A percentile compares a stretch with the other conserved stretches of the same genome.
phyloP scores from a whole-genome alignment of 2,113 vertebrate species.

The Cromileptes altivelis region DNA sequence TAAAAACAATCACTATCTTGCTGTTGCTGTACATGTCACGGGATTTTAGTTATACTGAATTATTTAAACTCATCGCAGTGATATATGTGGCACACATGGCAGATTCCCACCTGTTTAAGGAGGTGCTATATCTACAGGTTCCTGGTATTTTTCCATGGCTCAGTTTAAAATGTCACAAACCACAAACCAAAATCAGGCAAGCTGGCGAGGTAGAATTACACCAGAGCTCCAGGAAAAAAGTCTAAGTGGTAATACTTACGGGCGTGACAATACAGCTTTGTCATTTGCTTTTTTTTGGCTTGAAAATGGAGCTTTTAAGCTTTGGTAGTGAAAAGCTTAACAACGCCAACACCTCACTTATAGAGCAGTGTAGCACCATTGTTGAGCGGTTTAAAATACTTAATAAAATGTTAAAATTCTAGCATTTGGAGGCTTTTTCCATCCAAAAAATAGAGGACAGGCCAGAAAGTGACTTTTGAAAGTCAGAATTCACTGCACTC shows the following conservation, averaged over 20 bases:
- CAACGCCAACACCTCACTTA: too few relatives aligned
- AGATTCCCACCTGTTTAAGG: background rate
- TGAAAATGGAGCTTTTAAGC: background rate
- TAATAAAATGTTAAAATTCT: background rate
- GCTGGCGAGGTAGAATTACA: background rate
- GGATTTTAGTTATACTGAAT: background rate
- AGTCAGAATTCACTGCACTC: slow-evolving; percentile 6
- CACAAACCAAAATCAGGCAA: background rate
- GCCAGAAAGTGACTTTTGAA: slow-evolving; percentile 19
- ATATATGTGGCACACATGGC: background rate
- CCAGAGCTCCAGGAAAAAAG: background rate
- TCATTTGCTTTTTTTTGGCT: background rate
- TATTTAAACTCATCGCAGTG: background rate
- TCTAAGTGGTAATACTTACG: background rate
- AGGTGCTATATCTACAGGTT: background rate
- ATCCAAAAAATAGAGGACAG: background rate
- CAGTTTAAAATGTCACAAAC: background rate
- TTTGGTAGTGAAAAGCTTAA: slow-evolving; percentile 2
- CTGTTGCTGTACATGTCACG: background rate
- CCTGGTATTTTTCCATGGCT: background rate
- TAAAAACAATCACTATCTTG: background rate
- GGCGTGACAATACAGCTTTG: background rate
- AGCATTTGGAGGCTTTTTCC: background rate
- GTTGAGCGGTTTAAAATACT: slow-evolving; percentile 13
- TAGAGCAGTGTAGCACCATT: background rate